Evolutionary conservation across 1,140 invertebrate species (phyloP).

Genomic region (Macrobrachium nipponense): DNA sequence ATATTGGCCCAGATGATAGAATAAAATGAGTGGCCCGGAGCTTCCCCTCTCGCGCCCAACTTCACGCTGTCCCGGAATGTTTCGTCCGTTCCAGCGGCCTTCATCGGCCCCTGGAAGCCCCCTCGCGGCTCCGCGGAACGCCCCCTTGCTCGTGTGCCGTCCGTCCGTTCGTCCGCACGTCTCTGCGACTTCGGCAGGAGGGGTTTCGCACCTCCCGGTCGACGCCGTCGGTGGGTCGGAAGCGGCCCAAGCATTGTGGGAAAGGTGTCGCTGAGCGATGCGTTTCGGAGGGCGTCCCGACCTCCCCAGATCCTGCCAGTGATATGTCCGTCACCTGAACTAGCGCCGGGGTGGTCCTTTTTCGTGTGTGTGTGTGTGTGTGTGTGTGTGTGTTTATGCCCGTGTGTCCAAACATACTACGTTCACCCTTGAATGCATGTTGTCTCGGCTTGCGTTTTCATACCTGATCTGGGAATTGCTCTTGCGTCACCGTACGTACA

Average conservation of each 20-base stretch:
- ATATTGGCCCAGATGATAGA: slow-evolving; percentile 4
- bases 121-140: no score
- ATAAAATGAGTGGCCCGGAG: background rate
- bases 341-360: slow-evolving; percentile 17
- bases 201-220: no score
- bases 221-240: background rate
- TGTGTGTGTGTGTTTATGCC: slow-evolving; percentile 40
- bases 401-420: background rate
- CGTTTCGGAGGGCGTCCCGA: background rate
- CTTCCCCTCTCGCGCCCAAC: background rate
- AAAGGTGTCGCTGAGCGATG: background rate
- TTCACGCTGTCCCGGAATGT: background rate
- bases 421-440: no score
- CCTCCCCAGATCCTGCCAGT: slow-evolving; percentile 27
- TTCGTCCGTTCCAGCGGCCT: background rate
- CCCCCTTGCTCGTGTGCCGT: no score
- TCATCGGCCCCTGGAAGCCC: background rate
- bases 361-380: slow-evolving; percentile 19
- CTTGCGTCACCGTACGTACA: no score
- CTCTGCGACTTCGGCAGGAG: no score
- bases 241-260: slow-evolving; percentile 3
- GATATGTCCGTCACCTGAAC: slow-evolving; percentile 15
- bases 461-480: no score
- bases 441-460: no score
- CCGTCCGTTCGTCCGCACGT: no score